phyloP scores from a whole-genome alignment of 1,140 invertebrate genomes.

The Apolygus lucorum region DNA sequence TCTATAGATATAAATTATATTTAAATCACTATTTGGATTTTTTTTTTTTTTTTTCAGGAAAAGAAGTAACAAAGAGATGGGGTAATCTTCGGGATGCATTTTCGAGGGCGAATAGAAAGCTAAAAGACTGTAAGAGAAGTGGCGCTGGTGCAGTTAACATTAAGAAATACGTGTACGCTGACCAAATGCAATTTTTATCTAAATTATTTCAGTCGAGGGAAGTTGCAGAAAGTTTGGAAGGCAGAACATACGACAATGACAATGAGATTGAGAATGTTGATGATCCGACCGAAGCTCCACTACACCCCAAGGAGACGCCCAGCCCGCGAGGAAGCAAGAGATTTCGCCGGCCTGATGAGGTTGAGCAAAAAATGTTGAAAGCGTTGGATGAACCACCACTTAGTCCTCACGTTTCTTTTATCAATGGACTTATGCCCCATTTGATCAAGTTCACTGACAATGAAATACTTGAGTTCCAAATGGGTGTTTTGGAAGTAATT shows the following conservation, averaged over 20 bases:
- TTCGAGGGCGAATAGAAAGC: conserved; percentile 26
- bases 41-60: background rate
- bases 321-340: background rate
- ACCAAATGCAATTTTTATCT: conserved; percentile 35
- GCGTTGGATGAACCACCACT: conserved; percentile 14
- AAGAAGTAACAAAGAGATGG: conserved; percentile 29
- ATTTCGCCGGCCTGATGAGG: conserved; percentile 17
- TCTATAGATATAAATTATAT: no score
- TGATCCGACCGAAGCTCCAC: background rate
- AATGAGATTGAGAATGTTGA: conserved; percentile 4
- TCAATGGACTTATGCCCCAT: conserved; percentile 15
- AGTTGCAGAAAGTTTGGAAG: conserved; percentile 19
- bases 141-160: conserved; percentile 27
- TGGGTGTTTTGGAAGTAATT: conserved; percentile 18
- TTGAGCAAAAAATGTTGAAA: conserved; percentile 23
- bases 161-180: conserved; percentile 28
- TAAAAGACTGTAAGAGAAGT: conserved; percentile 18
- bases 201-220: conserved; percentile 18
- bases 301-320: conserved; percentile 3
- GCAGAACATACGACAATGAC: conserved; percentile 5
- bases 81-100: conserved; percentile 30
- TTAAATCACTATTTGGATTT: no score
- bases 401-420: conserved; percentile 21
- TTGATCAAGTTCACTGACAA: background rate
- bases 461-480: conserved; percentile 15